phyloP scores from a whole-genome alignment of 23 tunicate genomes.

The Trididemnum miniatum region DNA sequence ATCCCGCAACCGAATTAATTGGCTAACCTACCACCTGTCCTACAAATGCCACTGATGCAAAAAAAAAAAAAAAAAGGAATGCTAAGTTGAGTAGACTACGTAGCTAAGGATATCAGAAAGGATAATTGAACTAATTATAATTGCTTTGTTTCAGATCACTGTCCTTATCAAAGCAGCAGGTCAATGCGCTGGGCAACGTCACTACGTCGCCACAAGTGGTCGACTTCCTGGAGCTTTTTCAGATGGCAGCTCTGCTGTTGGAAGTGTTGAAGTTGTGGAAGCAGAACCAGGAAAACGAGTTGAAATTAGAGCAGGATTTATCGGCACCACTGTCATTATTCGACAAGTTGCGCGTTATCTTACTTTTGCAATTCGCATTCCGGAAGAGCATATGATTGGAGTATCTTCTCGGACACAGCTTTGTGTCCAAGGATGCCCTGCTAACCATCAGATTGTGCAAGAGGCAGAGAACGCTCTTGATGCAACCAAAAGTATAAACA shows the following conservation, averaged over 20 bases:
- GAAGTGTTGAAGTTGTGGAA: conserved; percentile 56
- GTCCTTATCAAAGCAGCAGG: conserved; percentile 66
- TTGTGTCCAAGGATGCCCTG: conserved; percentile 76
- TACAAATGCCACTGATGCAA: too few relatives aligned
- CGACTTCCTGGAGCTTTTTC: conserved; percentile 58
- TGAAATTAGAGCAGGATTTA: conserved; percentile 58
- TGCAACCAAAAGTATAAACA: background rate
- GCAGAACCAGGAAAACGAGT: conserved; percentile 35
- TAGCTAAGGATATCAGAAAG: too few relatives aligned
- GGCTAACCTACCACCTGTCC: too few relatives aligned
- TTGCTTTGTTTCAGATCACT: conserved; percentile 54
- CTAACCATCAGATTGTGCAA: conserved; percentile 28
- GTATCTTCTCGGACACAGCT: conserved; percentile 44
- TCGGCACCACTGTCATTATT: conserved; percentile 77
- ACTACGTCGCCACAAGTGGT: conserved; percentile 47
- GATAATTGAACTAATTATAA: background rate
- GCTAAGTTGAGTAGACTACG: too few relatives aligned
- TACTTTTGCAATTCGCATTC: conserved; percentile 81
- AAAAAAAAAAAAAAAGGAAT: too few relatives aligned
- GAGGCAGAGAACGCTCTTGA: background rate
- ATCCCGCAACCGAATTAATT: too few relatives aligned
- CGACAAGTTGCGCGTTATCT: conserved; percentile 64
- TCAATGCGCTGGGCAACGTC: conserved; percentile 53
- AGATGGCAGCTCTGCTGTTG: conserved; percentile 56
- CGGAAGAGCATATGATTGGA: conserved; percentile 54